phyloP scores from a whole-genome alignment of 2,888 invertebrate species.

The Andrena chrysosceles region DNA sequence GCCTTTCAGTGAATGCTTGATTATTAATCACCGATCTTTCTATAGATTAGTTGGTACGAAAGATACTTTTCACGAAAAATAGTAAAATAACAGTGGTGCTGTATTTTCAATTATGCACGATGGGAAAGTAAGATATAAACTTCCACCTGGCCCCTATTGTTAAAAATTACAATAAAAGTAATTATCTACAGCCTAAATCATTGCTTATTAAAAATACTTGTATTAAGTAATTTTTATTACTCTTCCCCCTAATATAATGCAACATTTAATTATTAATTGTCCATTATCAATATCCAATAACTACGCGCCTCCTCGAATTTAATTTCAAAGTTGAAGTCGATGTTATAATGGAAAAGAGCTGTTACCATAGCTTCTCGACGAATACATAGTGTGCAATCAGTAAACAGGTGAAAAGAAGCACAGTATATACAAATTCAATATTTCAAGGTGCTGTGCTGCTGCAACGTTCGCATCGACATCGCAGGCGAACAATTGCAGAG shows the following conservation, averaged over 20 bases:
- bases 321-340: background rate
- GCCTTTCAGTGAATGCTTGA: background rate
- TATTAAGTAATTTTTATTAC: background rate
- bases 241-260: background rate
- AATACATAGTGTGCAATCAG: background rate
- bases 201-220: too few relatives aligned
- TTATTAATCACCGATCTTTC: background rate
- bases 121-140: too few relatives aligned
- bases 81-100: background rate
- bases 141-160: background rate
- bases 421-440: slow-evolving; percentile 25
- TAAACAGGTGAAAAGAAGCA: background rate
- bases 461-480: background rate
- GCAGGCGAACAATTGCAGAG: slow-evolving; percentile 5
- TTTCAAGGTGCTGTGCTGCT: slow-evolving; percentile 19
- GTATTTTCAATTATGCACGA: too few relatives aligned
- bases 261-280: background rate
- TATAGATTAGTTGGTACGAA: background rate
- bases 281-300: background rate
- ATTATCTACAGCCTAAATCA: background rate
- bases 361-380: background rate
- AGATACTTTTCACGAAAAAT: background rate
- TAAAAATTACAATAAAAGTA: background rate
- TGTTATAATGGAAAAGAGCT: background rate
- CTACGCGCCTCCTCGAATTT: background rate